These are phyloP conservation scores for Silvanus unidentatus DNA, from an alignment of 2,888 invertebrate species.

Conservation along the genomic window DNA sequence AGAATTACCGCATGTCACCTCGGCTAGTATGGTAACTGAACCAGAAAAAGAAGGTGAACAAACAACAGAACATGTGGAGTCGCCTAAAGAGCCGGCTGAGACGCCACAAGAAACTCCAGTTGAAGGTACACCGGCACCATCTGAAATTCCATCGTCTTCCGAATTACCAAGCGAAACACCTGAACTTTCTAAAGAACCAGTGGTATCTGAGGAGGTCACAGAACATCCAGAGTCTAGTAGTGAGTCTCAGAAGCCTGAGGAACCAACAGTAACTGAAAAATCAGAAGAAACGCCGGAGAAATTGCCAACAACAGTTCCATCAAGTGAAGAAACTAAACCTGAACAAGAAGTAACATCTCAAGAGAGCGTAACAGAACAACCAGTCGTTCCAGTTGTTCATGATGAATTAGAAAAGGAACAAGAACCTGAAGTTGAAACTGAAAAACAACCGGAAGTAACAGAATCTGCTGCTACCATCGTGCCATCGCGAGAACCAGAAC, in stretches of 20 bases:
- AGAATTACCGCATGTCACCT: constrained; percentile 8
- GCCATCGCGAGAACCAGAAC: constrained; percentile 2
- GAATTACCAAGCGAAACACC: neutral
- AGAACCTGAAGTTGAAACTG: constrained; percentile 9
- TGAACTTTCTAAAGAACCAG: neutral
- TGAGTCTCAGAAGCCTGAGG: constrained; percentile 1
- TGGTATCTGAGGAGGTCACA: neutral
- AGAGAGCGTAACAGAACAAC: constrained; percentile 8
- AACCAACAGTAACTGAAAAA: neutral
- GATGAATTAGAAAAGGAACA: constrained; percentile 7
- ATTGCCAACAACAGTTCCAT: neutral
- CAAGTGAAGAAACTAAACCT: neutral
- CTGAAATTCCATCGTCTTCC: neutral
- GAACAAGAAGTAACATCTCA: neutral
- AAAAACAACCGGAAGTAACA: constrained; percentile 10
- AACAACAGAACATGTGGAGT: constrained; percentile 1
- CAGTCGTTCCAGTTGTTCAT: constrained; percentile 1
- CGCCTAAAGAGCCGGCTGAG: constrained; percentile 1
- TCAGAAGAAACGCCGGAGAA: neutral
- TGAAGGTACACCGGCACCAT: neutral
- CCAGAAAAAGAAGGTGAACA: constrained; percentile 11
- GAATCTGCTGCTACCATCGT: constrained; percentile 1
- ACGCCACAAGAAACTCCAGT: neutral
- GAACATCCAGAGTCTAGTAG: neutral
- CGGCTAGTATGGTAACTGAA: constrained; percentile 10